Conservation (phyloP, 2,113 vertebrate genomes). For the Xenopus laevis region DNA sequence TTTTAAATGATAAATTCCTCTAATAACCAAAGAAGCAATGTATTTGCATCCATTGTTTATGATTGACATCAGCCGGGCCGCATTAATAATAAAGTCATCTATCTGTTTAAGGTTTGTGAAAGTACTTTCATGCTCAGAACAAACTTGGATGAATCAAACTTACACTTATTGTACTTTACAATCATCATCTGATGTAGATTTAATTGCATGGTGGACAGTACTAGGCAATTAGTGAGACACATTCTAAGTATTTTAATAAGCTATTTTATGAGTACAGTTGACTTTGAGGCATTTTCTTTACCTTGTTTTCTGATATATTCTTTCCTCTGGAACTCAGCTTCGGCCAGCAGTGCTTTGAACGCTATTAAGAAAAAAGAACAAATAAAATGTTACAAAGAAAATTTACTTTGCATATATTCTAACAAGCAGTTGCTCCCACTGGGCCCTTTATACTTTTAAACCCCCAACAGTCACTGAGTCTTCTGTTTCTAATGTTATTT, state of each 20-base stretch:
- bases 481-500: no score
- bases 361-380: conserved; percentile 58
- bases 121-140: conserved; percentile 7
- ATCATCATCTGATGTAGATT: no score
- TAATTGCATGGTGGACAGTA: no score
- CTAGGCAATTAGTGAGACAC: no score
- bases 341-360: conserved; percentile 80
- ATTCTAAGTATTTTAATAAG: not conserved
- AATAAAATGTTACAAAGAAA: not conserved
- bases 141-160: not conserved
- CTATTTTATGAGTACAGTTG: not conserved
- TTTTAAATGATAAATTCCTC: conserved; percentile 32
- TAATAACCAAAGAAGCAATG: conserved; percentile 21
- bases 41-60: not conserved
- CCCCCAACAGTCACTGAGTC: no score
- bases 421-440: no score
- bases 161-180: not conserved
- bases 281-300: conserved; percentile 49
- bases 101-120: conserved; percentile 7
- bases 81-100: not conserved
- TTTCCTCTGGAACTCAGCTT: conserved; percentile 86
- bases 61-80: conserved; percentile 7
- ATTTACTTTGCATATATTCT: not conserved
- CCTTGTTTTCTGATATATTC: conserved; percentile 96
- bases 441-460: no score